These are phyloP conservation scores for Leptopilina drosophilae DNA, from an alignment of 2,888 invertebrate species.

Conservation along the genomic window DNA sequence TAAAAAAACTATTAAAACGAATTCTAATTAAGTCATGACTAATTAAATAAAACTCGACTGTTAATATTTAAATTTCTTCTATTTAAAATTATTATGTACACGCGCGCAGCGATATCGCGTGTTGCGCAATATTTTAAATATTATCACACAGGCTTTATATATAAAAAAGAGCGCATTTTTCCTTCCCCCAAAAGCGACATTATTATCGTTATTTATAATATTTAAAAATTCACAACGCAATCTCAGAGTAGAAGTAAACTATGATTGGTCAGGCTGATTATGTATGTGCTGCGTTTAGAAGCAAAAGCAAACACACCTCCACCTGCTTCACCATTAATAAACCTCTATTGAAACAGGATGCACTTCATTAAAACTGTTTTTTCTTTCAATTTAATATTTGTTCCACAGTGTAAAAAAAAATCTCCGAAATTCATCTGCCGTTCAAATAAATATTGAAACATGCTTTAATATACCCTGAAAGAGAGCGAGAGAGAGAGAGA, in stretches of 20 bases:
- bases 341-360: slow-evolving; percentile 28
- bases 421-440: slow-evolving; percentile 5
- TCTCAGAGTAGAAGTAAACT: slow-evolving; percentile 21
- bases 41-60: no score
- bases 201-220: neutral
- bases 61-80: no score
- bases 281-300: slow-evolving; percentile 2
- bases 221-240: slow-evolving; percentile 7
- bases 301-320: slow-evolving; percentile 5
- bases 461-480: neutral
- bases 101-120: no score
- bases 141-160: no score
- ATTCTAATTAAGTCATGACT: no score
- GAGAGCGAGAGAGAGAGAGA: neutral
- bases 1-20: no score
- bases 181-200: no score
- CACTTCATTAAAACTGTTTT: slow-evolving; percentile 9
- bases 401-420: neutral
- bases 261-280: slow-evolving; percentile 32
- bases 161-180: no score
- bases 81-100: no score
- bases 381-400: neutral
- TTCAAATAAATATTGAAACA: neutral
- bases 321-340: slow-evolving; percentile 11
- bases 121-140: no score